Evolutionary conservation across 2,113 vertebrate genomes (phyloP), one percentile per base, ranked within the genome.

Genomic region (Triplophysa siluroides): DNA sequence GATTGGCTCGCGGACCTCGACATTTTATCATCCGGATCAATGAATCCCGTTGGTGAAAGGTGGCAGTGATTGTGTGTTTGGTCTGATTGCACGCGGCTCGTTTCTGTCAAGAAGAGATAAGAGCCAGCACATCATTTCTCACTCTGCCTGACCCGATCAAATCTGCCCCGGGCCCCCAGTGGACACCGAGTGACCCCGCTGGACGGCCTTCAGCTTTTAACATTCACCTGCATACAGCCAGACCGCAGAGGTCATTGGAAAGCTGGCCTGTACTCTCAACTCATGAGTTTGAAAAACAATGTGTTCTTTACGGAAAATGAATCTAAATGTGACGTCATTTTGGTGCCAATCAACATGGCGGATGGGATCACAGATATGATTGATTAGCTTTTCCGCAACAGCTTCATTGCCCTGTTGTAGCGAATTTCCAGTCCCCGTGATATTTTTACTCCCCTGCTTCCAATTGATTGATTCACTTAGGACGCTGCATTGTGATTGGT

Each of bases 21-120:
- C 26, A 29, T 79, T 83, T 85, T 84, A 88, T 88, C 84, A 84
- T 60, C 74, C 65, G 13, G 83, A 86, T 88, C 87, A 78, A 86
- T 88, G 78, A 88, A 86, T 86, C 85, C 85, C 78, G n/a, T 81
- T 81, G 84, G 85, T 84, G 78, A 81, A 83, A 74, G 73, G 82
- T 81, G 76, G 82, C 62, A 77, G 76, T 79, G 82, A 87, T 84
- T 74, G 82, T 38, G 64, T 24, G 26, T 71, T 68, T 38, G 75
- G 72, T 81, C 82, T 84, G 85, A 85, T 83, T 83, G 66, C 66
- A 54, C 64, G 81, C 23, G 62, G 80, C 83, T 83, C 84, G 84
- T 84, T 85, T 78, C 85, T 88, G 85, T 65, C 60, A 19, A 41
- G 63, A 73, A n/a, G 58, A 64, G 85, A 88, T 88, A 88, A 88